phyloP scores from a whole-genome alignment of 23 tunicate species.

The Phallusia fumigata region DNA sequence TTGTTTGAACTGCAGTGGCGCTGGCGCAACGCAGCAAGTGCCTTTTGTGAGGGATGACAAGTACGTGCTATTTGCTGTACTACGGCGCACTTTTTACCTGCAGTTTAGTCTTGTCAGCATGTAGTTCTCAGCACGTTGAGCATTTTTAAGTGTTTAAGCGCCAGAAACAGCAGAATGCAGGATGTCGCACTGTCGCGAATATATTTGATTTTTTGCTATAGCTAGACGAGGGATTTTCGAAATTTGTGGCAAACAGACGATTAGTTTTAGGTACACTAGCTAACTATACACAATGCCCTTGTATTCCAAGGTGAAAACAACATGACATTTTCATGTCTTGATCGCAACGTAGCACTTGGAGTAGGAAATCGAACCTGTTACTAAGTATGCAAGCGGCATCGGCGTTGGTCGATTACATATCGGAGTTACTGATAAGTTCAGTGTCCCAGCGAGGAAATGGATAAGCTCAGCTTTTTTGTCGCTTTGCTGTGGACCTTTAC shows the following conservation, averaged over 20 bases:
- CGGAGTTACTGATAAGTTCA: background rate
- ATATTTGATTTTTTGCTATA: too few species aligned
- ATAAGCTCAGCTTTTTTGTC: constrained; percentile 12
- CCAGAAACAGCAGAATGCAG: too few species aligned
- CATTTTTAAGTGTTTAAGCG: too few species aligned
- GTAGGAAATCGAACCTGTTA: background rate
- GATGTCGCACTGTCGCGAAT: too few species aligned
- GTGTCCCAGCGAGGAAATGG: background rate
- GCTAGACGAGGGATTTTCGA: too few species aligned
- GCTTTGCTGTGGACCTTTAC: background rate
- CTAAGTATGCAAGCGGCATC: constrained; percentile 3
- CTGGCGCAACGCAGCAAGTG: background rate
- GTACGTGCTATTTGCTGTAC: background rate
- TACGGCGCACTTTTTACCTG: too few species aligned
- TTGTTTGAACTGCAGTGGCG: background rate
- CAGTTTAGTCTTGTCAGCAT: background rate
- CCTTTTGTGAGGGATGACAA: background rate
- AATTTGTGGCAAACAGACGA: too few species aligned
- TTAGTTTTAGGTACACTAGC: too few species aligned
- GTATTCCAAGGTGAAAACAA: too few species aligned
- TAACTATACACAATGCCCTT: too few species aligned
- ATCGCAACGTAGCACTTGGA: background rate
- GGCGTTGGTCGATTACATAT: background rate
- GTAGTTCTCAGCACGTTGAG: too few species aligned
- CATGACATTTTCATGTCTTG: too few species aligned